These are phyloP conservation scores for Nycteola revayana DNA, from an alignment of 2,888 invertebrate genomes.

Conservation along the genomic window DNA sequence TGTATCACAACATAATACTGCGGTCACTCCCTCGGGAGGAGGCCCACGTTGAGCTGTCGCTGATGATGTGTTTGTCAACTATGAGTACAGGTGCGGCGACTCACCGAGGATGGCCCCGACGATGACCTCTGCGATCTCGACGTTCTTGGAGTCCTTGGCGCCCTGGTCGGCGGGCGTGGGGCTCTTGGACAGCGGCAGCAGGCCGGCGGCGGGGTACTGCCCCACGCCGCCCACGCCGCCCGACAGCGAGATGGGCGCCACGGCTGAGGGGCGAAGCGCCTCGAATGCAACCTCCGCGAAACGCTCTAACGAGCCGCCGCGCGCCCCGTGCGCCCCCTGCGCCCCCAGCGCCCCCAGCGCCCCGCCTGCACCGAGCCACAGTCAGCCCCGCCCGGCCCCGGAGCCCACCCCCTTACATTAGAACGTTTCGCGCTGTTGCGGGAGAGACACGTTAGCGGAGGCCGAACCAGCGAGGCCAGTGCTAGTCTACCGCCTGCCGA, in stretches of 20 bases:
- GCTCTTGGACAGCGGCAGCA: conserved; percentile 90
- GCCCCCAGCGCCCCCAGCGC: conserved; percentile 12
- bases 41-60: too few relatives aligned
- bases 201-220: conserved; percentile 84
- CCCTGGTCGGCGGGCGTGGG: conserved; percentile 88
- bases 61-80: too few relatives aligned
- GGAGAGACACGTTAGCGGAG: too few relatives aligned
- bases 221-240: conserved; percentile 49
- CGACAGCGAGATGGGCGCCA: conserved; percentile 91
- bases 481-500: too few relatives aligned
- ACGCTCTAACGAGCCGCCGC: conserved; percentile 81
- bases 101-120: conserved; percentile 97
- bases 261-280: conserved; percentile 84
- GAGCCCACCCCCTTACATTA: conserved; percentile 47
- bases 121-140: conserved; percentile 97
- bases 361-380: conserved; percentile 8
- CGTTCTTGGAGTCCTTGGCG: conserved; percentile 93
- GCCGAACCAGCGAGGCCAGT: too few relatives aligned
- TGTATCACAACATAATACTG: too few relatives aligned
- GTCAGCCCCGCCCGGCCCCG: conserved; percentile 23
- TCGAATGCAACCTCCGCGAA: conserved; percentile 90
- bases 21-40: too few relatives aligned
- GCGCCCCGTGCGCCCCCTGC: conserved; percentile 57
- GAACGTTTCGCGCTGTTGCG: conserved; percentile 65
- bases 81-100: too few relatives aligned